phyloP scores from a whole-genome alignment of 2,113 vertebrate species.

The Zootoca vivipara region DNA sequence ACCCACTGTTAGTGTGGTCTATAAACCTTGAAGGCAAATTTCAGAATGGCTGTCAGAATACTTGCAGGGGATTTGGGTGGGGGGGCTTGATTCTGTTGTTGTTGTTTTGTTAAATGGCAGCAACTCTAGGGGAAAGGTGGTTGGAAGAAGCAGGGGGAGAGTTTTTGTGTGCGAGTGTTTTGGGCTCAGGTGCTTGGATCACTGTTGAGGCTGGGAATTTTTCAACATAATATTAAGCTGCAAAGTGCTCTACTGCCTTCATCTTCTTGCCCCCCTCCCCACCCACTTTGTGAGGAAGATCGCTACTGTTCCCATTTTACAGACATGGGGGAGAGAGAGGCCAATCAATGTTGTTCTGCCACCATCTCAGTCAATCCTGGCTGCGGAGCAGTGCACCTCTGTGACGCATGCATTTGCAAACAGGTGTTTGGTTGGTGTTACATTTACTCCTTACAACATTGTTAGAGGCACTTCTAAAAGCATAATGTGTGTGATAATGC shows the following conservation, averaged over 20 bases:
- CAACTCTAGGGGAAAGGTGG: background rate
- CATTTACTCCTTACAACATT: background rate
- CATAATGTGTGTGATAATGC: too few species aligned
- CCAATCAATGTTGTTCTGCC: background rate
- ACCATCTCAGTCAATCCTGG: background rate
- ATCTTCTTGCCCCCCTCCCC: background rate
- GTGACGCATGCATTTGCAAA: background rate
- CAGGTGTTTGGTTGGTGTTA: background rate
- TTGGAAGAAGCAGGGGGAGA: background rate
- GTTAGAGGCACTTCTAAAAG: background rate
- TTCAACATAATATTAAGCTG: background rate
- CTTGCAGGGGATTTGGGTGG: background rate
- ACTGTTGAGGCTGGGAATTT: background rate
- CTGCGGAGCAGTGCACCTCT: background rate
- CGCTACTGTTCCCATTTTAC: background rate
- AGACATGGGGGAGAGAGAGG: background rate
- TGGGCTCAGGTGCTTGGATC: background rate
- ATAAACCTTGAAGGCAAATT: background rate
- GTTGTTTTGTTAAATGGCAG: background rate
- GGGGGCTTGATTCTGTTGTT: too few species aligned
- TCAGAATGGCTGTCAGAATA: background rate
- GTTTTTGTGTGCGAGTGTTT: background rate
- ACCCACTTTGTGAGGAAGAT: background rate
- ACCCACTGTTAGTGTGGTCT: background rate
- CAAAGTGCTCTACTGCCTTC: background rate